Percentiles rank a stretch among this genome's conserved stretches.
These are phyloP conservation scores for Clavelina lepadiformis DNA, from an alignment of 23 tunicate species.

Conservation along the genomic window DNA sequence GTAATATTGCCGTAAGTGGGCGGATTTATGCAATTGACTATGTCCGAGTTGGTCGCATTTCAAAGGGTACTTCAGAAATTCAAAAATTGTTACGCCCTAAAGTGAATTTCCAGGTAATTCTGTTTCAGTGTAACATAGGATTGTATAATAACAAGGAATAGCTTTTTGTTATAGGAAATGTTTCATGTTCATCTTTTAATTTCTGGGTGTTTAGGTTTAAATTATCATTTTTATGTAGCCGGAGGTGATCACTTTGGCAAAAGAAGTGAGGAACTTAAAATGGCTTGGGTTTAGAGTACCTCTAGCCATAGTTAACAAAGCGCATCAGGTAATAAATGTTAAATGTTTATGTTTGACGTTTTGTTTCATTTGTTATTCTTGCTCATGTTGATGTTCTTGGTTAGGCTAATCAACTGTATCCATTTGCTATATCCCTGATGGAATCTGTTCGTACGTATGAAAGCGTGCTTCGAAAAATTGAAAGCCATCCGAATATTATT, in stretches of 20 bases:
- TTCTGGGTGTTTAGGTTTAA: neutral
- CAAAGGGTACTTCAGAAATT: slow-evolving; percentile 27
- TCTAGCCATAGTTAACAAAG: slow-evolving; percentile 92
- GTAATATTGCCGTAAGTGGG: slow-evolving; percentile 88
- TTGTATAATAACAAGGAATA: neutral
- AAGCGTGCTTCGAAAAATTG: slow-evolving; percentile 82
- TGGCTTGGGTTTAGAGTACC: slow-evolving; percentile 98
- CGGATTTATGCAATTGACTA: slow-evolving; percentile 89
- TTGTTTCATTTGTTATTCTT: neutral
- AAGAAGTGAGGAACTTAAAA: slow-evolving; percentile 93
- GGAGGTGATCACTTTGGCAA: slow-evolving; percentile 90
- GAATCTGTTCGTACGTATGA: slow-evolving; percentile 93
- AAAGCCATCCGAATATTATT: slow-evolving; percentile 50
- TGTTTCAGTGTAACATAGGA: neutral
- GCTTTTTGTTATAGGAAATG: neutral
- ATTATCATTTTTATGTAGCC: slow-evolving; percentile 34
- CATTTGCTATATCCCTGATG: slow-evolving; percentile 92
- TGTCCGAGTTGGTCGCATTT: slow-evolving; percentile 35
- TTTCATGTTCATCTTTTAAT: neutral
- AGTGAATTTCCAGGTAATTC: slow-evolving; percentile 82
- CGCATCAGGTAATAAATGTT: slow-evolving; percentile 78
- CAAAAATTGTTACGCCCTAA: slow-evolving; percentile 52
- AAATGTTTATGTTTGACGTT: neutral
- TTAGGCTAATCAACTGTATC: slow-evolving; percentile 97
- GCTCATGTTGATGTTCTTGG: neutral